These are phyloP conservation scores for Folsomia manolachei DNA, from an alignment of 2,888 invertebrate genomes.

Conservation along the genomic window DNA sequence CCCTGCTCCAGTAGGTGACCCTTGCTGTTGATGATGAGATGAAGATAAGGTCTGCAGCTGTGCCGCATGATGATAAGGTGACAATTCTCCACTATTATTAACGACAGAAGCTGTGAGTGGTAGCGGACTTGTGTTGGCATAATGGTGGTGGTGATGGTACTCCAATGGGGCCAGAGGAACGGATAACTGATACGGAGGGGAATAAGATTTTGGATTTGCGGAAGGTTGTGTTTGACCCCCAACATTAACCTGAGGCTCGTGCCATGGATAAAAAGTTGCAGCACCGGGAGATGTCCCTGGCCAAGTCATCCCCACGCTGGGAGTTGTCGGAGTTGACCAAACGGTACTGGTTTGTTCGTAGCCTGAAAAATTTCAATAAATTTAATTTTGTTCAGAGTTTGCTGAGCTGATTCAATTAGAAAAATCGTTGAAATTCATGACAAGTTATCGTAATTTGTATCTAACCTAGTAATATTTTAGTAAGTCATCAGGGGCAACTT, in stretches of 20 bases:
- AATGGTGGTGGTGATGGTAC: conserved; percentile 22
- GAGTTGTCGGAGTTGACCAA: conserved; percentile 42
- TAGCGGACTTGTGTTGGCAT: neutral
- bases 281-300: conserved; percentile 35
- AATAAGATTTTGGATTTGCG: conserved; percentile 11
- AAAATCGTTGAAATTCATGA: too few species aligned
- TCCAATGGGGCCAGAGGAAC: conserved; percentile 17
- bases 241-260: conserved; percentile 23
- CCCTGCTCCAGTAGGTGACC: conserved; percentile 14
- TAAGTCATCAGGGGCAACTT: too few species aligned
- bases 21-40: conserved; percentile 25
- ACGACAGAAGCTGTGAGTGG: neutral
- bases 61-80: neutral
- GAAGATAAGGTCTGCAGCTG: conserved; percentile 25
- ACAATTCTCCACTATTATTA: neutral
- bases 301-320: conserved; percentile 39
- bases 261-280: conserved; percentile 45
- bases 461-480: too few species aligned
- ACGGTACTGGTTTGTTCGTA: conserved; percentile 35
- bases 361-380: conserved; percentile 18
- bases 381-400: too few species aligned
- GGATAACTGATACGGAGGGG: conserved; percentile 11
- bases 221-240: neutral
- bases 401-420: too few species aligned
- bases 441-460: too few species aligned